Evolutionary conservation across 2,113 vertebrate genomes (phyloP).

Genomic region (Sigmodon hispidus): DNA sequence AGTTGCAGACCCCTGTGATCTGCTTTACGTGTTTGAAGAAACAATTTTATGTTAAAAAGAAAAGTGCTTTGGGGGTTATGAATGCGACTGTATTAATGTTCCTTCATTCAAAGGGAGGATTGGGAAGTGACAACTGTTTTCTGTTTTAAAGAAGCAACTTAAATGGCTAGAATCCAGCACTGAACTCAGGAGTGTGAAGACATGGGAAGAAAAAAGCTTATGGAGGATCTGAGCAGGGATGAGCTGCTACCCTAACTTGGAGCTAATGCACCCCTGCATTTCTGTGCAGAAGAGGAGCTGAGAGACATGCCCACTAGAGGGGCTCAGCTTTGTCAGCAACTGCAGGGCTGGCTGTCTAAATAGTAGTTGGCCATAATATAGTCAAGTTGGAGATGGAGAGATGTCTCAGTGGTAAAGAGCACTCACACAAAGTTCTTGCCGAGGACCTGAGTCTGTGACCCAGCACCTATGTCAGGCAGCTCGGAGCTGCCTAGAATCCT

Average conservation of each 20-base stretch:
- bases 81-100: too few relatives aligned
- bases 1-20: not conserved
- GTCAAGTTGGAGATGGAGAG: not conserved
- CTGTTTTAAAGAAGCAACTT: not conserved
- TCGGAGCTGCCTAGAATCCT: not conserved
- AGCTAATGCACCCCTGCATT: not conserved
- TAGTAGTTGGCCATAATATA: too few relatives aligned
- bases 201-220: rapidly evolving
- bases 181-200: not conserved
- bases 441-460: too few relatives aligned
- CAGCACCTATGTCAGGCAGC: not conserved
- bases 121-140: not conserved
- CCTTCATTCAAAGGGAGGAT: too few relatives aligned
- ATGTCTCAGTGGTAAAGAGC: not conserved
- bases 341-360: not conserved
- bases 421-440: not conserved
- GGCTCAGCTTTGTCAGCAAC: not conserved
- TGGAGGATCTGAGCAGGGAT: rapidly evolving
- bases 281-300: not conserved
- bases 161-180: not conserved
- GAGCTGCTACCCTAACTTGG: rapidly evolving
- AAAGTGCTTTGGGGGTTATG: not conserved
- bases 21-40: not conserved
- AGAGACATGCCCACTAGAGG: rapidly evolving
- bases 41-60: not conserved